These are phyloP conservation scores for Pterois miles DNA, from an alignment of 2,797 vertebrate genomes.

Conservation along the genomic window DNA sequence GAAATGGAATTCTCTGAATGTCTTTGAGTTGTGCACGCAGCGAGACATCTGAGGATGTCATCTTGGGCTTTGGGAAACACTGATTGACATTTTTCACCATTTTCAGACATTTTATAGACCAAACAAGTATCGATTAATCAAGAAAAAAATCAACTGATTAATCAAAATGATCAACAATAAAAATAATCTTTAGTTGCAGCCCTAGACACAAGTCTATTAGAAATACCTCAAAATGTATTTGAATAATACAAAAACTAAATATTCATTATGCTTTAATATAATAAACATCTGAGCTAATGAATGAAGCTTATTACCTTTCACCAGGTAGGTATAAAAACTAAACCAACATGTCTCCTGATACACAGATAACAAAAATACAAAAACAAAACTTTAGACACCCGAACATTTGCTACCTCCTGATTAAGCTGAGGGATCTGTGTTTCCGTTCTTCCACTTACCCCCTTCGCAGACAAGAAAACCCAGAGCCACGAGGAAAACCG, in stretches of 20 bases:
- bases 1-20: too few relatives aligned
- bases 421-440: not conserved
- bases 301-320: not conserved
- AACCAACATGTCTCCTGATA: not conserved
- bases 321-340: not conserved
- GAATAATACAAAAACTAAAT: not conserved
- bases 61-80: too few relatives aligned
- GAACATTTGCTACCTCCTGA: not conserved
- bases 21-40: not conserved
- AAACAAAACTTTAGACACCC: not conserved
- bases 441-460: slow-evolving; percentile 59
- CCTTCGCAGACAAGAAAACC: slow-evolving; percentile 68
- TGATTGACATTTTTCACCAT: too few relatives aligned
- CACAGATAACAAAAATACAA: not conserved
- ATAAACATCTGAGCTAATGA: too few relatives aligned
- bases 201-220: not conserved
- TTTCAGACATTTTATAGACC: fast-evolving
- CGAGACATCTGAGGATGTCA: not conserved
- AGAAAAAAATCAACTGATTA: not conserved
- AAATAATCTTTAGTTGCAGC: not conserved
- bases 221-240: not conserved
- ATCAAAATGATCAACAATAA: not conserved
- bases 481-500: slow-evolving; percentile 67
- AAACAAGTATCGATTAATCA: not conserved
- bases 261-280: not conserved